phyloP scores from a whole-genome alignment of 2,113 vertebrate species.

The Archilochus colubris region DNA sequence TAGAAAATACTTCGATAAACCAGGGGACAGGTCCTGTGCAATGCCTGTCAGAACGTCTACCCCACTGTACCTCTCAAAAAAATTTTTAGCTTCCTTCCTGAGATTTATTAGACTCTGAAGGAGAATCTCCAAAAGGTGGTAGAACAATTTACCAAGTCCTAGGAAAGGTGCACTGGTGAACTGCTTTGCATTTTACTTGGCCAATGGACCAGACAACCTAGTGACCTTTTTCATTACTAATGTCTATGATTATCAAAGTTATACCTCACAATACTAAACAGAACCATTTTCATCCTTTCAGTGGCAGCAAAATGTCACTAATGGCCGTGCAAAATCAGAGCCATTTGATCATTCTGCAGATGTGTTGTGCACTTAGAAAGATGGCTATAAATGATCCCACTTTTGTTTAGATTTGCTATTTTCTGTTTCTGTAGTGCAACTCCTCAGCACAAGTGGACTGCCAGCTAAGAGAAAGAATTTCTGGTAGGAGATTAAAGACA shows the following conservation, averaged over 20 bases:
- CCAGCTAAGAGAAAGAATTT: conserved; percentile 26
- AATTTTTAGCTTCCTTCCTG: conserved; percentile 38
- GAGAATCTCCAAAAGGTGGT: background rate
- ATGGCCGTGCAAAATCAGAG: conserved; percentile 50
- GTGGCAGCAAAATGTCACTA: conserved; percentile 48
- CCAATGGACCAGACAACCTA: background rate
- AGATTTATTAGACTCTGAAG: conserved; percentile 10
- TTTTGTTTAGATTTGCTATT: conserved; percentile 50
- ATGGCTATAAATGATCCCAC: background rate
- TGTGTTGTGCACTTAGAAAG: conserved; percentile 28
- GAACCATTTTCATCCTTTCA: conserved; percentile 51
- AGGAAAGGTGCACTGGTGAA: background rate
- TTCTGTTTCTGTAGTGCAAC: conserved; percentile 8
- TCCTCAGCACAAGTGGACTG: background rate
- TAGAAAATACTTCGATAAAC: conserved; percentile 14
- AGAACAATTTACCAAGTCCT: conserved; percentile 33
- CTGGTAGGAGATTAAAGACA: conserved; percentile 52
- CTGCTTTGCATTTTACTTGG: background rate
- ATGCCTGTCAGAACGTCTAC: background rate
- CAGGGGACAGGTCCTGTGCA: background rate
- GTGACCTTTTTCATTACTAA: conserved; percentile 39
- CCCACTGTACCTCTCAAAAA: background rate
- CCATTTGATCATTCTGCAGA: conserved; percentile 23
- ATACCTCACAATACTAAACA: conserved; percentile 27
- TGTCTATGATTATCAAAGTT: conserved; percentile 23